A percentile compares a stretch with the other conserved stretches of the same genome.
phyloP scores from a whole-genome alignment of 2,888 invertebrate genomes.

The Cryptocephalus moraei region DNA sequence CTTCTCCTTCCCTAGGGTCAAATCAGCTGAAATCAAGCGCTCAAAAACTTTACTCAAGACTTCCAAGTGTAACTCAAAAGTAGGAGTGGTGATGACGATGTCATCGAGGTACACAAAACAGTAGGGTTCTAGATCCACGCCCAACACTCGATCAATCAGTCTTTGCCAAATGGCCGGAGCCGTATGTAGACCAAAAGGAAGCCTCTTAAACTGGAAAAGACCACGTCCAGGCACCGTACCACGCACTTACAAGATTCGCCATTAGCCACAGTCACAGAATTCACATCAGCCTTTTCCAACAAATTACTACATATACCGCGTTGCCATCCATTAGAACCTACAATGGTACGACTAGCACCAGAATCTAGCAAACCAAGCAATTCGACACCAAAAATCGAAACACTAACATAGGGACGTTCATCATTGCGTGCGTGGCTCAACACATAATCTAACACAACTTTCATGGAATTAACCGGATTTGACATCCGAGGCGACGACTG shows the following conservation, averaged over 20 bases:
- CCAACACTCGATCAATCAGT: background rate
- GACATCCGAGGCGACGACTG: too few relatives aligned
- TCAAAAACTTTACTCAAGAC: constrained; percentile 1
- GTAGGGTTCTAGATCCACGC: background rate
- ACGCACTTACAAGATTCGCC: background rate
- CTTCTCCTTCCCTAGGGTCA: constrained; percentile 9
- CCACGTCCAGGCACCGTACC: background rate
- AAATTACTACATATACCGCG: constrained; percentile 2
- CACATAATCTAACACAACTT: constrained; percentile 6
- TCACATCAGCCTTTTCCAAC: constrained; percentile 4
- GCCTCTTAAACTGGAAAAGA: background rate
- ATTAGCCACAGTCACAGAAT: constrained; percentile 1
- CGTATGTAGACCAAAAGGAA: background rate
- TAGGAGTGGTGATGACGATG: too few relatives aligned
- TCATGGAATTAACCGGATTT: background rate
- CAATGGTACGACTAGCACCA: constrained; percentile 1
- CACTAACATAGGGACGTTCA: constrained; percentile 4
- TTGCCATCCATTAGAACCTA: constrained; percentile 3
- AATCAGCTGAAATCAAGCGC: constrained; percentile 1
- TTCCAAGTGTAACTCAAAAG: constrained; percentile 1
- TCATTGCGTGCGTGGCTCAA: constrained; percentile 5
- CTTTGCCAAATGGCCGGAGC: constrained; percentile 1
- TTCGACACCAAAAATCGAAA: background rate
- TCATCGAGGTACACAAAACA: too few relatives aligned
- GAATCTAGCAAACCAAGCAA: constrained; percentile 5